Conservation (phyloP, 2,888 invertebrate genomes). For the Entomobrya proxima region DNA sequence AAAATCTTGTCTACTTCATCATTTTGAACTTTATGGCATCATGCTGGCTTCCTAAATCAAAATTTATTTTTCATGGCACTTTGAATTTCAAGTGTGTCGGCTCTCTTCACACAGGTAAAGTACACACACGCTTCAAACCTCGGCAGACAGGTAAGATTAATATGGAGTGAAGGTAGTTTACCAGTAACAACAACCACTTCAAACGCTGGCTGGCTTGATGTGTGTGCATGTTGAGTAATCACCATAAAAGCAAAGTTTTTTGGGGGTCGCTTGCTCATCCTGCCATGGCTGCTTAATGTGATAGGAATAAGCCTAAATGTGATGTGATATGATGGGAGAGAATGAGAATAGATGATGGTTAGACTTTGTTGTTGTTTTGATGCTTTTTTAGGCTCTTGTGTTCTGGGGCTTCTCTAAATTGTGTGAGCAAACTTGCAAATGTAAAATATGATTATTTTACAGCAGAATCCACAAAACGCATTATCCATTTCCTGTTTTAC, state of each 20-base stretch:
- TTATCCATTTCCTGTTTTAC: constrained; percentile 47
- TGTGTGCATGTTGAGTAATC: constrained; percentile 13
- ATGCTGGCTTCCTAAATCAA: constrained; percentile 30
- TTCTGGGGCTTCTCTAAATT: constrained; percentile 28
- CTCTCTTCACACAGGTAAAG: background rate
- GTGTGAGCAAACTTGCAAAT: background rate
- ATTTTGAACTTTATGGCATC: constrained; percentile 44
- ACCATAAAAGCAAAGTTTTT: constrained; percentile 33
- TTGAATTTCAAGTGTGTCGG: constrained; percentile 30
- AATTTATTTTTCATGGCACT: constrained; percentile 46
- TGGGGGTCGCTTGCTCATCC: constrained; percentile 36
- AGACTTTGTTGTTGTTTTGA: constrained; percentile 2
- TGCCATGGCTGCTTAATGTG: background rate
- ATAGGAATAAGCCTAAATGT: background rate
- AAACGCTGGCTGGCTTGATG: background rate
- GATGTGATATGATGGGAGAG: constrained; percentile 2
- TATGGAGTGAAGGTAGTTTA: background rate
- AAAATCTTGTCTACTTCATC: constrained; percentile 1
- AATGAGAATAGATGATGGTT: background rate
- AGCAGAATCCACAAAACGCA: constrained; percentile 27
- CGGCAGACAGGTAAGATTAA: background rate
- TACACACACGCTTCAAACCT: background rate
- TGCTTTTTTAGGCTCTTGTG: background rate
- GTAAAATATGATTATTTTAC: constrained; percentile 10
- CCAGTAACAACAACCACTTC: background rate